phyloP scores from a whole-genome alignment of 2,113 vertebrate species.

The Rhombomys opimus region DNA sequence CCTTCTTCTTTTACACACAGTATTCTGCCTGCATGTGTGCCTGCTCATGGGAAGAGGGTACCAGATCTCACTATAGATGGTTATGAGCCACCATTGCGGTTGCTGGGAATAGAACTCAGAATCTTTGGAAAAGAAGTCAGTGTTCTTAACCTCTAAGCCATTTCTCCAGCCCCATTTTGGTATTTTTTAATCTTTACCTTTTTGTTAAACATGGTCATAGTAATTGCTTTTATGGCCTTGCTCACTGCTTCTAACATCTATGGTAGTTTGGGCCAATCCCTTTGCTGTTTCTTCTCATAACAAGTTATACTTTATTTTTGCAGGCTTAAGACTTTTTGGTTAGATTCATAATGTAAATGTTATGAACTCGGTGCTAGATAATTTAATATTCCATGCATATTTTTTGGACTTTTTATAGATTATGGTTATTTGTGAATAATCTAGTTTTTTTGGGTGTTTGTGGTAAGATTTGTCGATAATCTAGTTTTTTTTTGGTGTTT shows the following conservation, averaged over 20 bases:
- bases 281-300: neutral
- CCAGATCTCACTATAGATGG: too few relatives aligned
- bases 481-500: neutral
- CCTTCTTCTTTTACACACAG: too few relatives aligned
- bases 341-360: neutral
- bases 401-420: neutral
- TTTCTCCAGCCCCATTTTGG: too few relatives aligned
- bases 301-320: neutral
- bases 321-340: conserved; percentile 23
- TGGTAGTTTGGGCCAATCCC: neutral
- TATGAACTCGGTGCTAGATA: conserved; percentile 14
- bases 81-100: too few relatives aligned
- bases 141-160: too few relatives aligned
- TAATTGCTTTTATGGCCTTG: neutral
- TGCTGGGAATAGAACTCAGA: too few relatives aligned
- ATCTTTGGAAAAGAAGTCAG: too few relatives aligned
- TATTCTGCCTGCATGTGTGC: too few relatives aligned
- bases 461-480: neutral
- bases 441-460: too few relatives aligned
- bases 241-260: conserved; percentile 15
- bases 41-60: too few relatives aligned
- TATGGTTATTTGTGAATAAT: neutral
- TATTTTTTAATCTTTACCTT: neutral
- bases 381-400: conserved; percentile 55
- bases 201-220: neutral